A percentile compares a stretch with the other conserved stretches of the same genome.
Evolutionary conservation across 2,797 vertebrate species (phyloP).

Genomic region (Hippocampus kuda): DNA sequence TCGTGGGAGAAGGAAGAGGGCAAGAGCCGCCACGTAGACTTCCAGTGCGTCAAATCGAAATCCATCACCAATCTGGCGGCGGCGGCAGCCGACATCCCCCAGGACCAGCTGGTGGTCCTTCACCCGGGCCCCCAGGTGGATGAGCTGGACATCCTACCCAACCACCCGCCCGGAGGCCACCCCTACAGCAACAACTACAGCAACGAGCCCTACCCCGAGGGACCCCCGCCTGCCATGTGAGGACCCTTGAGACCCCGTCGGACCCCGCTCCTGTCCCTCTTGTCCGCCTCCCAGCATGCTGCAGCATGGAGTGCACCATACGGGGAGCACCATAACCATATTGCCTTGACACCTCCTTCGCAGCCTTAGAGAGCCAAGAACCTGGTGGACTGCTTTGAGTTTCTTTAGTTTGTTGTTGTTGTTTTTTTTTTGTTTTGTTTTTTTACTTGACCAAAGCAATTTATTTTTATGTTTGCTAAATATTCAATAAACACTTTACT

Average conservation of each 20-base stretch:
- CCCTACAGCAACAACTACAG: constrained; percentile 74
- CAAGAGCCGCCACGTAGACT: constrained; percentile 93
- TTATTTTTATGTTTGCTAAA: constrained; percentile 64
- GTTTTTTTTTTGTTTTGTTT: constrained; percentile 30
- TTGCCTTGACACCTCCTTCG: constrained; percentile 77
- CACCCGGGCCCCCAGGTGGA: constrained; percentile 91
- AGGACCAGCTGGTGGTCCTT: constrained; percentile 91
- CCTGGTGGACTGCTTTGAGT: constrained; percentile 57
- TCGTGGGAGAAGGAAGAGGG: constrained; percentile 98
- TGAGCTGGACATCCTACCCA: constrained; percentile 89
- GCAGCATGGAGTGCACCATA: constrained; percentile 65
- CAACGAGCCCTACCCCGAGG: constrained; percentile 83
- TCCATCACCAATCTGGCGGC: constrained; percentile 92
- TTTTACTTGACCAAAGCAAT: constrained; percentile 77
- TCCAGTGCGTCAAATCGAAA: constrained; percentile 97
- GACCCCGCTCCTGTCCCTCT: constrained; percentile 53
- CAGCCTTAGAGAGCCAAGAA: constrained; percentile 77
- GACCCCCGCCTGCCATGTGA: constrained; percentile 78
- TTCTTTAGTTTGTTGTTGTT: constrained; percentile 51
- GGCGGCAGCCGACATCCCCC: constrained; percentile 88
- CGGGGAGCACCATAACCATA: constrained; percentile 70
- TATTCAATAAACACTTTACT: constrained; percentile 25
- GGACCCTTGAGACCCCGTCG: constrained; percentile 35
- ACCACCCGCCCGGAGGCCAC: constrained; percentile 71
- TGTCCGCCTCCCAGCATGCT: constrained; percentile 68